A percentile compares a stretch with the other conserved stretches of the same genome.
Conservation (phyloP, 2,797 vertebrate species). For the Lepilemur septentrionalis region DNA sequence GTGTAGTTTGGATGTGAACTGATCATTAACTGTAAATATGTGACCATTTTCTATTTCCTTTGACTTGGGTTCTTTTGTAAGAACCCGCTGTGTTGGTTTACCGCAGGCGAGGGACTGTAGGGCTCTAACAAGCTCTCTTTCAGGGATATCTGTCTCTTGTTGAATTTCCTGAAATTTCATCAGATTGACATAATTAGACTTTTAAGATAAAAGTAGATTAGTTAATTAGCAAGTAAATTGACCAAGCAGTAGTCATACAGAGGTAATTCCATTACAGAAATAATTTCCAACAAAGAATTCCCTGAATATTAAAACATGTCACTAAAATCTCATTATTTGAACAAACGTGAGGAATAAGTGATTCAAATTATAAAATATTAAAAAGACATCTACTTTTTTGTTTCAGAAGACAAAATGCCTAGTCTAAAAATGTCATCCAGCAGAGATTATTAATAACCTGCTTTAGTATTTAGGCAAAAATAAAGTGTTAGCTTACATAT, state of each 20-base stretch:
- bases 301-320: neutral
- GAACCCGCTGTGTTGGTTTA: conserved; percentile 97
- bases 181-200: conserved; percentile 59
- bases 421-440: conserved; percentile 20
- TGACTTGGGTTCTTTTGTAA: conserved; percentile 98
- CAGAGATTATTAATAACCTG: neutral
- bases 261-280: conserved; percentile 30
- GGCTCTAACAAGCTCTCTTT: conserved; percentile 96
- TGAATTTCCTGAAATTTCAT: conserved; percentile 93
- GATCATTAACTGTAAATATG: conserved; percentile 99
- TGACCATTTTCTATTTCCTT: conserved; percentile 99
- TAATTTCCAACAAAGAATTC: conserved; percentile 29
- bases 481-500: neutral
- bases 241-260: conserved; percentile 8
- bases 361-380: neutral
- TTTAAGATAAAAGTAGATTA: conserved; percentile 40
- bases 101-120: conserved; percentile 94
- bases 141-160: conserved; percentile 97
- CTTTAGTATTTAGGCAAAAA: conserved; percentile 37
- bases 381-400: neutral
- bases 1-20: conserved; percentile 99
- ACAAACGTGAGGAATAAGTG: neutral
- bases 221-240: conserved; percentile 41
- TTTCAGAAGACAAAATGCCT: neutral
- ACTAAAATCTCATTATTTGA: conserved; percentile 52